A percentile compares a stretch with the other conserved stretches of the same genome.
Evolutionary conservation across 2,888 invertebrate species (phyloP).

Genomic region (Heliconius erato): DNA sequence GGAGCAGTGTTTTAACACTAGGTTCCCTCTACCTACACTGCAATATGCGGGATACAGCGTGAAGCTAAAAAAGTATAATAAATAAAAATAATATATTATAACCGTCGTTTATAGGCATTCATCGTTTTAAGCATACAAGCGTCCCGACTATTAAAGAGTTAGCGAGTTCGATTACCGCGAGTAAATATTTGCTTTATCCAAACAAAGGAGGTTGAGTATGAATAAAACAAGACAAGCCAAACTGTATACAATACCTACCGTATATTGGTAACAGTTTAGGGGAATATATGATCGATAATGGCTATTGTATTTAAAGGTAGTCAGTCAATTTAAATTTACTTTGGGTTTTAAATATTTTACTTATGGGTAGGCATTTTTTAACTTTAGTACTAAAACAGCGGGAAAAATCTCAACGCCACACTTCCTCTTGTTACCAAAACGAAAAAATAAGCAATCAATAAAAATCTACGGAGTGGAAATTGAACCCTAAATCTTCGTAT

Average conservation of each 20-base stretch:
- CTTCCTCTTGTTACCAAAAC: too few relatives aligned
- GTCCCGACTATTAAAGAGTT: background rate
- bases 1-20: too few relatives aligned
- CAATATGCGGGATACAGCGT: background rate
- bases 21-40: too few relatives aligned
- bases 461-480: too few relatives aligned
- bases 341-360: too few relatives aligned
- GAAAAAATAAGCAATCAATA: too few relatives aligned
- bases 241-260: background rate
- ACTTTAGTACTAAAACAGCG: background rate
- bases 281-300: constrained; percentile 5
- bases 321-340: background rate
- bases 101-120: background rate
- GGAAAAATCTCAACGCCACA: too few relatives aligned
- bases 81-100: background rate
- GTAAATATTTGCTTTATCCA: constrained; percentile 5
- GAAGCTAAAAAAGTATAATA: constrained; percentile 1
- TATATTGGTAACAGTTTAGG: constrained; percentile 2
- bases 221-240: background rate
- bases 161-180: constrained; percentile 18
- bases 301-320: background rate
- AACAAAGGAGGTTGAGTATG: constrained; percentile 11
- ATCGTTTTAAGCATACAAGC: background rate
- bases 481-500: too few relatives aligned
- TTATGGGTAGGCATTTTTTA: too few relatives aligned